Conservation (phyloP, 2,797 vertebrate genomes). For the Dendrocincla fuliginosa region DNA sequence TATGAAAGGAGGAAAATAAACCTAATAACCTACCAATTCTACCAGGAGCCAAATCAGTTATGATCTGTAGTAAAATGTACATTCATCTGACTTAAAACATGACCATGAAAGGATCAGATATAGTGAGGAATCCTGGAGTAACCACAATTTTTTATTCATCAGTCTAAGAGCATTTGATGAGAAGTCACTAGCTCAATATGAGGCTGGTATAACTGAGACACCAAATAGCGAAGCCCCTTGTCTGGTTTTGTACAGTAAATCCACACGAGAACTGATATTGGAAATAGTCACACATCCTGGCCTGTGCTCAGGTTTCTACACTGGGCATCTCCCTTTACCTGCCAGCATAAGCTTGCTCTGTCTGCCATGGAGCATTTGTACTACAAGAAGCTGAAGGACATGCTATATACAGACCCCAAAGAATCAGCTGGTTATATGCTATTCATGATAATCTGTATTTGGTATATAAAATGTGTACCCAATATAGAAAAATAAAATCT, state of each 20-base stretch:
- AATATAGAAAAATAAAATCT: slow-evolving; percentile 69
- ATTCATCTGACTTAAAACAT: neutral
- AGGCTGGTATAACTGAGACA: neutral
- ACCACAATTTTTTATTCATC: neutral
- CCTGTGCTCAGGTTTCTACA: neutral
- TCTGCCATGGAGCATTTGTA: neutral
- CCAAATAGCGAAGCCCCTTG: neutral
- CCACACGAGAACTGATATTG: neutral
- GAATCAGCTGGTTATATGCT: slow-evolving; percentile 9
- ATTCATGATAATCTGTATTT: slow-evolving; percentile 28
- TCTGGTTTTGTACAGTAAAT: neutral
- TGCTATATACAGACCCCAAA: neutral
- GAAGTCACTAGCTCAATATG: neutral
- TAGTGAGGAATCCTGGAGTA: neutral
- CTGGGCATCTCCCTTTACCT: neutral
- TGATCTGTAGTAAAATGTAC: neutral
- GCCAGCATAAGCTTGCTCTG: neutral
- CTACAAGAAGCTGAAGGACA: neutral
- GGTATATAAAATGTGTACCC: slow-evolving; percentile 40
- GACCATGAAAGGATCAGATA: neutral
- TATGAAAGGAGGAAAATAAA: neutral
- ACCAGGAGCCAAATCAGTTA: neutral
- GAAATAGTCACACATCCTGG: neutral
- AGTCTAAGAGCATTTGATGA: neutral
- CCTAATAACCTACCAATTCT: neutral